Conservation (phyloP, 1,140 invertebrate species). For the Gonioctena quinquepunctata region DNA sequence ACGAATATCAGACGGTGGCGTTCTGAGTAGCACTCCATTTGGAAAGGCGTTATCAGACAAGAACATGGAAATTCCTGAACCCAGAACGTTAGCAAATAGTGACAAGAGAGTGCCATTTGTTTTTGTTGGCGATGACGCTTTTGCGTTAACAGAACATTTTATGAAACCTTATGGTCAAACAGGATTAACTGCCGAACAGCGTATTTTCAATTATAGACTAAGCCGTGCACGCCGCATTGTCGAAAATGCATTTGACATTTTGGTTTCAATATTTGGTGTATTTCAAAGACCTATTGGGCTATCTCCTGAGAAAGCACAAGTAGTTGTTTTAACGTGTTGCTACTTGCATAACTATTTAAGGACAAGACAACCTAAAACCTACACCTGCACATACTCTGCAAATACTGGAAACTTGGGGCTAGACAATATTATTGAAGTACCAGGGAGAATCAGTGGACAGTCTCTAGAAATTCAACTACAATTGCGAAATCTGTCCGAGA, state of each 20-base stretch:
- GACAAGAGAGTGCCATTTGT: constrained; percentile 35
- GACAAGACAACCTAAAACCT: no score
- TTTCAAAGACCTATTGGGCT: constrained; percentile 25
- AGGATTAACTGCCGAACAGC: constrained; percentile 26
- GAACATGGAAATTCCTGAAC: constrained; percentile 12
- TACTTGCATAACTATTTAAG: constrained; percentile 29
- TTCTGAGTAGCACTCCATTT: constrained; percentile 39
- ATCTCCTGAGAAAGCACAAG: constrained; percentile 5
- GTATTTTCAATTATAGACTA: constrained; percentile 28
- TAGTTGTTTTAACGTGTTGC: constrained; percentile 21
- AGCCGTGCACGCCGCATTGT: constrained; percentile 15
- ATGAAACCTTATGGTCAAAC: constrained; percentile 48
- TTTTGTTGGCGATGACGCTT: constrained; percentile 58
- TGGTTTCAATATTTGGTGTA: constrained; percentile 19
- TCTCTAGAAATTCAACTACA: no score
- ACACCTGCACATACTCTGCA: no score
- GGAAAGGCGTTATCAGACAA: constrained; percentile 22
- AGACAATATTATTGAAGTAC: no score
- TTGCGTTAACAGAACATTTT: constrained; percentile 50
- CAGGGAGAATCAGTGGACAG: no score
- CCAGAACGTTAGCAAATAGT: constrained; percentile 14
- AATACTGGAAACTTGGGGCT: no score
- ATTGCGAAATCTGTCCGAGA: no score
- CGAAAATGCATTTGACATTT: constrained; percentile 27
- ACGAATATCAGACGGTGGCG: constrained; percentile 44